phyloP scores from a whole-genome alignment of 2,113 vertebrate species.

The Psilopsiagon aurifrons region DNA sequence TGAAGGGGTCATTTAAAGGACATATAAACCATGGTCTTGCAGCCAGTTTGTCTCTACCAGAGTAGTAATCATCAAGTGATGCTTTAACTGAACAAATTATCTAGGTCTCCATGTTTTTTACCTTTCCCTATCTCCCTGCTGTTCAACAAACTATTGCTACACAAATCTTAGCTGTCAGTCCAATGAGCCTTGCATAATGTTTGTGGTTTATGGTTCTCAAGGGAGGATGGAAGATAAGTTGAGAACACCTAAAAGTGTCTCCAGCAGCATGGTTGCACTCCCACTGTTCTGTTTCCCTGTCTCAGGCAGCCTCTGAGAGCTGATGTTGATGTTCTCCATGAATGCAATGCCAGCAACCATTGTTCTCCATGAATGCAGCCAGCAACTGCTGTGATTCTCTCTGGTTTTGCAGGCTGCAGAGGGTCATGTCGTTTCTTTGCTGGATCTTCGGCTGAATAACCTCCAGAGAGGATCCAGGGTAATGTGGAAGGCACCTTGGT shows the following conservation, averaged over 20 bases:
- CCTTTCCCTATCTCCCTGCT: neutral
- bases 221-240: neutral
- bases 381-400: neutral
- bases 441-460: neutral
- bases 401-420: neutral
- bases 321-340: neutral
- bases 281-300: neutral
- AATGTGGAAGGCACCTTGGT: neutral
- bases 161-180: slow-evolving; percentile 22
- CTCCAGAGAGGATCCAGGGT: neutral
- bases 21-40: neutral
- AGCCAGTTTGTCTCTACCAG: neutral
- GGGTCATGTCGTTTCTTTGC: neutral
- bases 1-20: neutral
- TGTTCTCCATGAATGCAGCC: neutral
- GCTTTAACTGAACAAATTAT: neutral
- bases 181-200: neutral
- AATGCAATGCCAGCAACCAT: neutral
- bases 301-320: neutral
- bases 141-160: neutral
- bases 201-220: neutral
- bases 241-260: neutral
- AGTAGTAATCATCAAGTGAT: neutral
- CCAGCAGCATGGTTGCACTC: neutral
- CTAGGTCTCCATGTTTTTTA: neutral